These are phyloP conservation scores for Nibea albiflora DNA, from an alignment of 2,113 vertebrate species.

Conservation along the genomic window DNA sequence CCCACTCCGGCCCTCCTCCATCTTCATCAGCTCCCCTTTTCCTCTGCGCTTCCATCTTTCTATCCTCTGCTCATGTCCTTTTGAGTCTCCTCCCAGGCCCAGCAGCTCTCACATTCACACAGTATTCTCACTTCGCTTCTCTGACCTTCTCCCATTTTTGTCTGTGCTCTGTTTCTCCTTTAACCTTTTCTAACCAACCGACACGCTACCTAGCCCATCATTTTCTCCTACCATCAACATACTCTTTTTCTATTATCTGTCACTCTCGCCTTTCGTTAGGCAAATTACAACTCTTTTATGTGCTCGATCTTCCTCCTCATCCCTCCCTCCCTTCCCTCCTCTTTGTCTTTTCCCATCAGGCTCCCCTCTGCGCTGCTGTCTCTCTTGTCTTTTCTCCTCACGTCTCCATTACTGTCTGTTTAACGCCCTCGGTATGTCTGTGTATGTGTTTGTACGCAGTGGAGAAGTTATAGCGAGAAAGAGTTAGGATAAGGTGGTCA, in stretches of 20 bases:
- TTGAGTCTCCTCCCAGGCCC: constrained; percentile 21
- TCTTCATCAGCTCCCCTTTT: constrained; percentile 73
- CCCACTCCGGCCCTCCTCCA: constrained; percentile 60
- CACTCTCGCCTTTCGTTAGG: constrained; percentile 67
- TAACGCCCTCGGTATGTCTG: constrained; percentile 40
- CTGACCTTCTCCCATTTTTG: constrained; percentile 46
- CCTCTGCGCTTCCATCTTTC: constrained; percentile 16
- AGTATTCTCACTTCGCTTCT: constrained; percentile 30
- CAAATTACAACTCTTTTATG: constrained; percentile 78
- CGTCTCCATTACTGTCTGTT: constrained; percentile 70
- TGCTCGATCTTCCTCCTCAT: constrained; percentile 46
- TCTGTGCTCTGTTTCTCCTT: constrained; percentile 49
- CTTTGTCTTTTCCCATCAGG: constrained; percentile 76
- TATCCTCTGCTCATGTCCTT: constrained; percentile 21
- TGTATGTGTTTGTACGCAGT: constrained; percentile 33
- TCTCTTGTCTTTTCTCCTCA: constrained; percentile 65
- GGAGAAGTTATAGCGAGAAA: constrained; percentile 10
- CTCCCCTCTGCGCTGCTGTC: constrained; percentile 67
- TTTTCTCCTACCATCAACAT: constrained; percentile 58
- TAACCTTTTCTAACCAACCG: constrained; percentile 32
- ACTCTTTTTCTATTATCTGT: constrained; percentile 65
- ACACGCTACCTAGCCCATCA: constrained; percentile 31
- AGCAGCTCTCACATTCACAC: constrained; percentile 6
- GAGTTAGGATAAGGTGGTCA: constrained; percentile 23
- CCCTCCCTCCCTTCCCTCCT: constrained; percentile 45